Evolutionary conservation across 1,140 invertebrate genomes (phyloP).

Genomic region (Drepana arcuata): DNA sequence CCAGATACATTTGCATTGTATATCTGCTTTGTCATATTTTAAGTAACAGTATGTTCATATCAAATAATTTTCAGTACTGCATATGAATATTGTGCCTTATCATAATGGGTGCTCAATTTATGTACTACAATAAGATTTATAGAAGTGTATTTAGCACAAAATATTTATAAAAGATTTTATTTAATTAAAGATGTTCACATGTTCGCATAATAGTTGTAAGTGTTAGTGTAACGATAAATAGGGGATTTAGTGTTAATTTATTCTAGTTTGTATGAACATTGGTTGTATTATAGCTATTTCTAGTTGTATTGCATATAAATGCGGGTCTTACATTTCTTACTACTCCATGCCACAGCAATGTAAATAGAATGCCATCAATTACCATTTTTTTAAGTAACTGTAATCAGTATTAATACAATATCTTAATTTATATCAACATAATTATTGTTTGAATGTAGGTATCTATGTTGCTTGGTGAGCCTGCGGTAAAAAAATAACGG

Average conservation of each 20-base stretch:
- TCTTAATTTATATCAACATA: conserved; percentile 46
- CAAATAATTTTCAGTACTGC: no score
- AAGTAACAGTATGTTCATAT: no score
- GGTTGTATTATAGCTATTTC: conserved; percentile 43
- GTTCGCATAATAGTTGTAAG: conserved; percentile 25
- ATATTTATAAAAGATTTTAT: conserved; percentile 13
- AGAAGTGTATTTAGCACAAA: conserved; percentile 14
- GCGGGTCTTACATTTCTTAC: conserved; percentile 30
- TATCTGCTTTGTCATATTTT: no score
- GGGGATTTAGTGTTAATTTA: conserved; percentile 32
- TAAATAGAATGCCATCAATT: conserved; percentile 58
- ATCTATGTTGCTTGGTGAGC: conserved; percentile 11
- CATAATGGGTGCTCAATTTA: conserved; percentile 32
- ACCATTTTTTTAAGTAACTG: conserved; percentile 53
- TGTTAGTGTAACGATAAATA: no score
- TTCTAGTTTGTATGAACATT: conserved; percentile 23
- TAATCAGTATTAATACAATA: conserved; percentile 67
- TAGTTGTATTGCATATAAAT: conserved; percentile 42
- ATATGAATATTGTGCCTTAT: conserved; percentile 44
- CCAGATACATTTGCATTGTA: no score
- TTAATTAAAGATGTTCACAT: conserved; percentile 16
- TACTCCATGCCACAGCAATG: conserved; percentile 38
- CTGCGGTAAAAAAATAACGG: conserved; percentile 1
- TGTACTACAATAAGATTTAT: conserved; percentile 11
- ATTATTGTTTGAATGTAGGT: no score